phyloP scores from a whole-genome alignment of 2,113 vertebrate genomes.

The Nothocercus julius region DNA sequence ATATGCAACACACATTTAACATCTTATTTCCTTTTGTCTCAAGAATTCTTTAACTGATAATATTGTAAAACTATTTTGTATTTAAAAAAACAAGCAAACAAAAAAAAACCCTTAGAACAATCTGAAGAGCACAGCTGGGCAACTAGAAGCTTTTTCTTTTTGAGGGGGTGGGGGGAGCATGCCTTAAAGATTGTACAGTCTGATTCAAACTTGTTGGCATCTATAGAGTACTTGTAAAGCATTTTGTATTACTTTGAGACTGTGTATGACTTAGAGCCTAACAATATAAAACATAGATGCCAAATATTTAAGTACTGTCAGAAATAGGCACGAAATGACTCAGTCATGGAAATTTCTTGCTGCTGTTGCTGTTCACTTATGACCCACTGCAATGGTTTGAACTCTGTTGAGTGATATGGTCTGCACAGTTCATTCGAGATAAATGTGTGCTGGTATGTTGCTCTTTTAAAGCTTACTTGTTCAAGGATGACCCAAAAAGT shows the following conservation, averaged over 20 bases:
- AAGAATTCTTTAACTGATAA: constrained; percentile 45
- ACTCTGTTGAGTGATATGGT: constrained; percentile 54
- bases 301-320: constrained; percentile 40
- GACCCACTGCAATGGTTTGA: constrained; percentile 50
- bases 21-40: constrained; percentile 32
- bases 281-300: constrained; percentile 16
- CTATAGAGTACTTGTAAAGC: neutral
- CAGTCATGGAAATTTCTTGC: constrained; percentile 74
- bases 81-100: neutral
- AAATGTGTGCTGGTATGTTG: constrained; percentile 11
- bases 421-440: constrained; percentile 64
- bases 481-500: neutral
- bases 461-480: neutral
- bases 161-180: neutral
- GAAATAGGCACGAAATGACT: constrained; percentile 70
- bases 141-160: neutral
- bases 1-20: constrained; percentile 33
- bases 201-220: neutral
- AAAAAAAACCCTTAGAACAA: neutral
- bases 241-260: neutral
- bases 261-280: constrained; percentile 31
- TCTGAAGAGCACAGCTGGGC: constrained; percentile 2
- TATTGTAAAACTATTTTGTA: constrained; percentile 7
- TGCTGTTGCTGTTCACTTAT: constrained; percentile 64
- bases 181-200: neutral